Evolutionary conservation across 2,797 vertebrate species (phyloP), one percentile per base, ranked within the genome.

Genomic region (Smutsia temminckii): DNA sequence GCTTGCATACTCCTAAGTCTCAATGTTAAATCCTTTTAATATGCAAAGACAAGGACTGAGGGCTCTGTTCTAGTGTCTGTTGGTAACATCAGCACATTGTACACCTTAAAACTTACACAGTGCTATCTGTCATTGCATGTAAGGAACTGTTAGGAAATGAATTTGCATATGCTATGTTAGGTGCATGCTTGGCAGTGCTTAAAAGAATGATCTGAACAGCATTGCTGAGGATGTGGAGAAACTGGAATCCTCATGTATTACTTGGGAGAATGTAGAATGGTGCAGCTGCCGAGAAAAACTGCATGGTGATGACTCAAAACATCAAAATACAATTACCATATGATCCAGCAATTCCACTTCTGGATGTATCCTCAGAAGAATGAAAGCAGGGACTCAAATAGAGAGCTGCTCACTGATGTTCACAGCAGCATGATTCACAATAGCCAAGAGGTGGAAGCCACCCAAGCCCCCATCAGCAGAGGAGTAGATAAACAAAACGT

Each of bases 361-460:
- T 53, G 27, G 53, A 8, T 9, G 5, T 32, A 37, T 7, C 42
- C 14, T 32, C 53, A 29, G 23, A 74, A 69, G 49, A 51, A 87
- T 46, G 55, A 72, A 18, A 46, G 63, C n/a, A 84, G 29, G 32
- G 18, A 5, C n/a, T 87, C 27, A 34, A 21, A 42, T 2, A 83
- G 17, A 0, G 7, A 6, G 0, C 1, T 9, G 4, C 32, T 55
- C 6, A 23, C 8, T 68, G 17, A 7, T 11, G 37, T 46, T 18
- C 27, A 29, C 2, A 32, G 61, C 34, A 32, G 55, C 29, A 2
- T 16, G 6, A 66, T 6, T 40, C n/a, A 34, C 57, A 80, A 23
- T 1, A 2, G 49, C 34, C 66, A 29, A 57, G 18, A 16, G 20
- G 14, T 1, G 10, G 53, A 49, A 42, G 37, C 34, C 61, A n/a